phyloP scores from a whole-genome alignment of 2,113 vertebrate genomes.

The Trachemys scripta region DNA sequence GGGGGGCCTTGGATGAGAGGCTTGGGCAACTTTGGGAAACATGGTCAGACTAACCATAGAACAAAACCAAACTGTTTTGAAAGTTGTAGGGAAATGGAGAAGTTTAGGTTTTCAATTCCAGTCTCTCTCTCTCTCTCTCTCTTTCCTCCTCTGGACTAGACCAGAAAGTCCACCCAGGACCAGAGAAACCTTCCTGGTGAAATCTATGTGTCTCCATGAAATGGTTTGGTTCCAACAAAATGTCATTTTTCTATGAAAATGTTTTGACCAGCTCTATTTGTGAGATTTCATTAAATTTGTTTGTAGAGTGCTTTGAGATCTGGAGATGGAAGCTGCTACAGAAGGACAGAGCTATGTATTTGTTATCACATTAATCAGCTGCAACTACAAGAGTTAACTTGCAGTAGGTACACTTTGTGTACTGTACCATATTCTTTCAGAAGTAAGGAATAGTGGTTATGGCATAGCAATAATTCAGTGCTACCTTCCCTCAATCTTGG shows the following conservation, averaged over 20 bases:
- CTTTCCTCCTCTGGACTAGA: neutral
- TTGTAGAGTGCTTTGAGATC: neutral
- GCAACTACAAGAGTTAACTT: neutral
- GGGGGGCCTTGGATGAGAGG: too few species aligned
- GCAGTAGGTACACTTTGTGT: neutral
- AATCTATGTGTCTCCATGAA: neutral
- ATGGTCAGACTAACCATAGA: too few species aligned
- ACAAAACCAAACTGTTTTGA: too few species aligned
- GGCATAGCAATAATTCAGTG: neutral
- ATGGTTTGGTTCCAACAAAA: neutral
- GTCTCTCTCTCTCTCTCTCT: neutral
- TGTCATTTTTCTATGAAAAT: neutral
- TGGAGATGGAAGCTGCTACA: neutral
- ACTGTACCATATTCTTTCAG: neutral
- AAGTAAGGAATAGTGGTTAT: neutral
- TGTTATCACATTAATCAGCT: neutral
- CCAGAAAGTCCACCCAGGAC: neutral
- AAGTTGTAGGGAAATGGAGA: neutral
- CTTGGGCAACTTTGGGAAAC: too few species aligned
- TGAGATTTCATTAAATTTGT: neutral
- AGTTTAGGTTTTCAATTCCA: neutral
- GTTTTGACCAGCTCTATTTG: neutral
- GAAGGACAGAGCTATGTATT: neutral
- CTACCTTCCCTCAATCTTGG: neutral
- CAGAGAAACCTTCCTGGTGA: neutral